Percentiles rank a stretch among this genome's conserved stretches.
phyloP scores from a whole-genome alignment of 2,113 vertebrate genomes.

The Percopsis transmontana region DNA sequence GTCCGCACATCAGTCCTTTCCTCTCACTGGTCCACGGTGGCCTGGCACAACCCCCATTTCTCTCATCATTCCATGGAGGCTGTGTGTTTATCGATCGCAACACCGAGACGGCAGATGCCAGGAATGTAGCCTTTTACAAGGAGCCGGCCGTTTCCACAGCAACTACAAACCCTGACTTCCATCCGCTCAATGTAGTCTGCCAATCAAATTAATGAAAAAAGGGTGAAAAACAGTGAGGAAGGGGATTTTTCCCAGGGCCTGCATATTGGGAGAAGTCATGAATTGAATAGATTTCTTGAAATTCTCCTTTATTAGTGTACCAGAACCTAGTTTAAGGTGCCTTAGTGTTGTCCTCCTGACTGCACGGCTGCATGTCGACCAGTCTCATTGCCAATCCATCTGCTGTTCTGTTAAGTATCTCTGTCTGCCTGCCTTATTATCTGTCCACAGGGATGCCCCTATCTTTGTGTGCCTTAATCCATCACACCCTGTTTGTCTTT shows the following conservation, averaged over 20 bases:
- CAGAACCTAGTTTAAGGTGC: constrained; percentile 43
- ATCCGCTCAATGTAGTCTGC: constrained; percentile 63
- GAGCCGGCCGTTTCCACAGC: constrained; percentile 75
- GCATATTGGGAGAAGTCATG: constrained; percentile 16
- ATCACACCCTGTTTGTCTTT: constrained; percentile 40
- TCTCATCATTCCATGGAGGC: constrained; percentile 63
- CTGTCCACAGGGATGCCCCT: constrained; percentile 52
- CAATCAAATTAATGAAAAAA: constrained; percentile 71
- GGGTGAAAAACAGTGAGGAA: constrained; percentile 31
- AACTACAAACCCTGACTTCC: constrained; percentile 72
- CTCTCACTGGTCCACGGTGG: constrained; percentile 34
- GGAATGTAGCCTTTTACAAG: constrained; percentile 75
- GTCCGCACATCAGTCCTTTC: constrained; percentile 54
- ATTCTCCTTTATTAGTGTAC: constrained; percentile 21
- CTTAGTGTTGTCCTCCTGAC: constrained; percentile 55
- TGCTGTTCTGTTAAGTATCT: constrained; percentile 62
- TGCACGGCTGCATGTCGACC: constrained; percentile 61
- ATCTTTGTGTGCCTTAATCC: constrained; percentile 54
- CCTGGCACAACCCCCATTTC: constrained; percentile 54
- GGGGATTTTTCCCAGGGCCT: not conserved
- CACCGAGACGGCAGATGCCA: constrained; percentile 74
- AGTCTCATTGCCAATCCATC: constrained; percentile 65
- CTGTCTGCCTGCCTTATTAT: constrained; percentile 68
- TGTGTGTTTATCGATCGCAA: constrained; percentile 66
- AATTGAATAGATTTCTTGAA: constrained; percentile 39